Evolutionary conservation across 2,113 vertebrate species (phyloP).

Genomic region (Dicerorhinus sumatrensis): DNA sequence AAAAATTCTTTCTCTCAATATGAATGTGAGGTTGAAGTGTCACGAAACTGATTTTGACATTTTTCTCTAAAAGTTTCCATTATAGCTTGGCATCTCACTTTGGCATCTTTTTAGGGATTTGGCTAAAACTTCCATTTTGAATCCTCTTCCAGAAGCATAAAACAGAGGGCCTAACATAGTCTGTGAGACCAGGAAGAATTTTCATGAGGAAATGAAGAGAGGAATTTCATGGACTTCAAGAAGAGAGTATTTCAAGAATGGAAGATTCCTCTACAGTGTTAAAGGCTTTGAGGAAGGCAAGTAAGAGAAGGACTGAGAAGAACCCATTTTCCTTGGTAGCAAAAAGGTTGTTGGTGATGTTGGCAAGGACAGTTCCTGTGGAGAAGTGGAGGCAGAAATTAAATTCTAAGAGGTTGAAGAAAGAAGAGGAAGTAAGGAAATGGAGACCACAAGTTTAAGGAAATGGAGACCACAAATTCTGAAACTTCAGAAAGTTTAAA

Average conservation of each 20-base stretch:
- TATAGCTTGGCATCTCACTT: not conserved
- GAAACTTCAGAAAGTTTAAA: not conserved
- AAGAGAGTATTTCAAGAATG: not conserved
- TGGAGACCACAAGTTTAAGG: not conserved
- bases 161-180: not conserved
- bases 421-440: not conserved
- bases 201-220: not conserved
- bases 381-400: not conserved
- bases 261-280: not conserved
- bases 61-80: not conserved
- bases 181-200: not conserved
- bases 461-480: not conserved
- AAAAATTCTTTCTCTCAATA: not conserved
- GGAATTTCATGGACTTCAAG: not conserved
- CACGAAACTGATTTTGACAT: not conserved
- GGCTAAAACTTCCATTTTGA: not conserved
- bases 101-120: not conserved
- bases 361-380: not conserved
- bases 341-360: not conserved
- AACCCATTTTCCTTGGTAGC: not conserved
- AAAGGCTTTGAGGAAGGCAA: not conserved
- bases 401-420: not conserved
- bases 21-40: not conserved
- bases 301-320: not conserved
- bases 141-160: not conserved